Evolutionary conservation across 92 coral and sea anemone genomes (phyloP).

Genomic region (Virgularia gustaviana): DNA sequence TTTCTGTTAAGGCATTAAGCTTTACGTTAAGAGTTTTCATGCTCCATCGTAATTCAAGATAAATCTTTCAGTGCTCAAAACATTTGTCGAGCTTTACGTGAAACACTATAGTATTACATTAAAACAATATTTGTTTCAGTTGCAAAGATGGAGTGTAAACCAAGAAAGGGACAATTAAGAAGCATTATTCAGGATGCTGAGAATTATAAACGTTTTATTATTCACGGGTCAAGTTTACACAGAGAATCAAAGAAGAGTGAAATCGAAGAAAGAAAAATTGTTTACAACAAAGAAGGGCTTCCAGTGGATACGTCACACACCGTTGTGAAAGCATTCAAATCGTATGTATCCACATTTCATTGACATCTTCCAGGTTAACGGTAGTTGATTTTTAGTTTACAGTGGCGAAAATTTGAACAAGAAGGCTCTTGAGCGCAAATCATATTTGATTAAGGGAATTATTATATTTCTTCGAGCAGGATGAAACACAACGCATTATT

Average conservation of each 20-base stretch:
- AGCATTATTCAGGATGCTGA: conserved; percentile 17
- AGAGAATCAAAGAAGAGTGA: conserved; percentile 31
- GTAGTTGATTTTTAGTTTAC: background rate
- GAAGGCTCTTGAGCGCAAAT: background rate
- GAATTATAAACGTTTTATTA: conserved; percentile 1
- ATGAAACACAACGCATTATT: too few relatives aligned
- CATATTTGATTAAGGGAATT: too few relatives aligned
- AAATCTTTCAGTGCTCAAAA: too few relatives aligned
- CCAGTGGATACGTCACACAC: conserved; percentile 67
- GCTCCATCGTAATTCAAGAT: too few relatives aligned
- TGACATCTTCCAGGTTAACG: background rate
- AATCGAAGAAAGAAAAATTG: conserved; percentile 51
- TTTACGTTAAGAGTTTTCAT: too few relatives aligned
- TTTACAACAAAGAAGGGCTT: conserved; percentile 70
- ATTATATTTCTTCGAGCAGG: too few relatives aligned
- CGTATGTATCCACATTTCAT: conserved; percentile 76
- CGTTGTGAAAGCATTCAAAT: conserved; percentile 61
- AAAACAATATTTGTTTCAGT: conserved; percentile 1
- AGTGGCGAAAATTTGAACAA: background rate
- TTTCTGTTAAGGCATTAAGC: too few relatives aligned
- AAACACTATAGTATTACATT: too few relatives aligned
- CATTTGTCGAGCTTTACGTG: too few relatives aligned
- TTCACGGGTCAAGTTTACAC: background rate
- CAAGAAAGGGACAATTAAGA: background rate
- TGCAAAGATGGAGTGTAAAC: conserved; percentile 13